Evolutionary conservation across 2,113 vertebrate genomes (phyloP).

Genomic region (Gadus chalcogrammus): DNA sequence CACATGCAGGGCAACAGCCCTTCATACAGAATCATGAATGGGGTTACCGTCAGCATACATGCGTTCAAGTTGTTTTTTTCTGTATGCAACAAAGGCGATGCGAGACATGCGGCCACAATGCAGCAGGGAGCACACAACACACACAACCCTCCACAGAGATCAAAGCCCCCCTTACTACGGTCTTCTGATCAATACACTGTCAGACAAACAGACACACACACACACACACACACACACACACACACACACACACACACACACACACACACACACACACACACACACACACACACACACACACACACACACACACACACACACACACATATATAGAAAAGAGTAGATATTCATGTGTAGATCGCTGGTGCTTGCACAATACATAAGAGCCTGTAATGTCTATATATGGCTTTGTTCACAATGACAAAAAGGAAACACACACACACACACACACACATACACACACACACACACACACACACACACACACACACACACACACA

Average conservation of each 20-base stretch:
- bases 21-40: not conserved
- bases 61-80: slow-evolving; percentile 21
- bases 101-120: slow-evolving; percentile 11
- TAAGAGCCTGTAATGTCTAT: too few relatives aligned
- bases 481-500: not conserved
- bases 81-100: slow-evolving; percentile 31
- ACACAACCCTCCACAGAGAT: slow-evolving; percentile 35
- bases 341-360: not conserved
- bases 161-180: slow-evolving; percentile 47
- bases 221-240: not conserved
- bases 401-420: too few relatives aligned
- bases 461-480: not conserved
- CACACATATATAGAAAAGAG: not conserved
- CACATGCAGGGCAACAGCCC: not conserved
- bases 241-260: too few relatives aligned
- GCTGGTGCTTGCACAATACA: not conserved
- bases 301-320: too few relatives aligned
- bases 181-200: slow-evolving; percentile 24
- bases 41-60: slow-evolving; percentile 4
- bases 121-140: not conserved
- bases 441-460: not conserved
- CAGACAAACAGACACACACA: not conserved
- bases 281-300: too few relatives aligned
- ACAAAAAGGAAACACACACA: not conserved
- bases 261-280: not conserved